Evolutionary conservation across 2,888 invertebrate genomes (phyloP).

Genomic region (Sphecodes monilicornis): DNA sequence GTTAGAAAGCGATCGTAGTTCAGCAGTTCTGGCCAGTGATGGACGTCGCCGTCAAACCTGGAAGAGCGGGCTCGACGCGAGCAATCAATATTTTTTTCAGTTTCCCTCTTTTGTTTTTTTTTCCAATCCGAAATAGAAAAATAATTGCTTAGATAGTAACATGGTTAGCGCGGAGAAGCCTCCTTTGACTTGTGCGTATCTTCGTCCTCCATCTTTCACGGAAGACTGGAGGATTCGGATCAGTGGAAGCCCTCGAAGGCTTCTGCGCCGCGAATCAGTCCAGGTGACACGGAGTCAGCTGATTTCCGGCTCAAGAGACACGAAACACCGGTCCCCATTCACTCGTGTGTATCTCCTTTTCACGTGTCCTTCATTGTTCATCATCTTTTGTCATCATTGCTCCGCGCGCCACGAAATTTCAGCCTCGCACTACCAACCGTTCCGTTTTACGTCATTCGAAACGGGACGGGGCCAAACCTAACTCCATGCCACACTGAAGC

Average conservation of each 20-base stretch:
- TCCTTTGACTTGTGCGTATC: conserved; percentile 65
- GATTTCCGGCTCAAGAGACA: conserved; percentile 76
- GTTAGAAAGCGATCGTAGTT: conserved; percentile 73
- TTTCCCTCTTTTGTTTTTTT: conserved; percentile 56
- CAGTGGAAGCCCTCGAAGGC: conserved; percentile 64
- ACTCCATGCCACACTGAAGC: background rate
- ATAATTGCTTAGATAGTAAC: conserved; percentile 72
- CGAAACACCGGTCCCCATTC: conserved; percentile 28
- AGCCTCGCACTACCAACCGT: conserved; percentile 2
- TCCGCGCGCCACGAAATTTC: conserved; percentile 57
- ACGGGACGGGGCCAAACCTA: background rate
- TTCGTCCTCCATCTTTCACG: conserved; percentile 42
- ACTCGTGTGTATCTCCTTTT: background rate
- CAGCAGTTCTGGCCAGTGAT: conserved; percentile 79
- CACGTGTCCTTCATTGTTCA: background rate
- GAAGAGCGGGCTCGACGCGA: conserved; percentile 80
- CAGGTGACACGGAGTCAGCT: conserved; percentile 84
- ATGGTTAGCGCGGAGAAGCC: conserved; percentile 77
- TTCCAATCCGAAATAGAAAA: conserved; percentile 30
- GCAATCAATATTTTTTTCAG: conserved; percentile 82
- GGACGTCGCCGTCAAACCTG: conserved; percentile 78
- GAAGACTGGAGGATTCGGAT: conserved; percentile 65
- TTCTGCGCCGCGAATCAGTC: conserved; percentile 82
- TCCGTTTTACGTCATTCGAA: background rate
- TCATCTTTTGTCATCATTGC: background rate